Conservation (phyloP, 2,797 vertebrate genomes). For the Ptychobarbus kaznakovi region DNA sequence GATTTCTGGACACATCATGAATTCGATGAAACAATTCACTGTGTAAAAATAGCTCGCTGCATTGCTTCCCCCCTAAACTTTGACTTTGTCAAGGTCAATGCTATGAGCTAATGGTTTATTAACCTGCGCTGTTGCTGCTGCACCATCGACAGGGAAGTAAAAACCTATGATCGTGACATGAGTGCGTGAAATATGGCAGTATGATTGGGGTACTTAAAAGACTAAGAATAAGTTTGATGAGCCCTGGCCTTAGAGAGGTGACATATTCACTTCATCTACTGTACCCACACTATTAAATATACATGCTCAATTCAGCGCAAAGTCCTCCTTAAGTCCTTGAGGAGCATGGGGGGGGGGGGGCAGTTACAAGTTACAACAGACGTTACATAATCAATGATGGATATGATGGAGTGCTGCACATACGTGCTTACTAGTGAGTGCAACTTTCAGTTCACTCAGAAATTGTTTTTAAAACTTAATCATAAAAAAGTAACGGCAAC, state of each 20-base stretch:
- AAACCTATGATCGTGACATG: slow-evolving; percentile 83
- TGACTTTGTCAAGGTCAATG: slow-evolving; percentile 64
- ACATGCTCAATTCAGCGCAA: slow-evolving; percentile 66
- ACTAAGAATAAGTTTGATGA: slow-evolving; percentile 71
- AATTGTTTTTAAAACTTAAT: not conserved
- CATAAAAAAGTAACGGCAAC: not conserved
- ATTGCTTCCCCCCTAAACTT: slow-evolving; percentile 49
- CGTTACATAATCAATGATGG: not conserved
- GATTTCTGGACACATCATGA: slow-evolving; percentile 7
- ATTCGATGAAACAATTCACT: slow-evolving; percentile 28
- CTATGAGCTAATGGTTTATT: slow-evolving; percentile 79
- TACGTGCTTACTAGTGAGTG: not conserved
- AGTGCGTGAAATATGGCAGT: slow-evolving; percentile 81
- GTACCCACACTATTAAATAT: slow-evolving; percentile 72
- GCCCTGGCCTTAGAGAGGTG: slow-evolving; percentile 65
- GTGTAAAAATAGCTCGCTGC: slow-evolving; percentile 8
- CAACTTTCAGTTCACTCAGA: not conserved
- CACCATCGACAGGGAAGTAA: slow-evolving; percentile 80
- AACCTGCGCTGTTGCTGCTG: slow-evolving; percentile 82
- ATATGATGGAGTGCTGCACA: not conserved
- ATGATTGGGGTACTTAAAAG: slow-evolving; percentile 67
- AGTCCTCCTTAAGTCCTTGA: slow-evolving; percentile 73
- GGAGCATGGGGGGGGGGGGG: slow-evolving; percentile 42
- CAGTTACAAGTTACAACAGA: not conserved
- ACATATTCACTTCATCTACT: slow-evolving; percentile 69